A percentile compares a stretch with the other conserved stretches of the same genome.
Evolutionary conservation across 2,113 vertebrate genomes (phyloP).

Genomic region (Alligator sinensis): DNA sequence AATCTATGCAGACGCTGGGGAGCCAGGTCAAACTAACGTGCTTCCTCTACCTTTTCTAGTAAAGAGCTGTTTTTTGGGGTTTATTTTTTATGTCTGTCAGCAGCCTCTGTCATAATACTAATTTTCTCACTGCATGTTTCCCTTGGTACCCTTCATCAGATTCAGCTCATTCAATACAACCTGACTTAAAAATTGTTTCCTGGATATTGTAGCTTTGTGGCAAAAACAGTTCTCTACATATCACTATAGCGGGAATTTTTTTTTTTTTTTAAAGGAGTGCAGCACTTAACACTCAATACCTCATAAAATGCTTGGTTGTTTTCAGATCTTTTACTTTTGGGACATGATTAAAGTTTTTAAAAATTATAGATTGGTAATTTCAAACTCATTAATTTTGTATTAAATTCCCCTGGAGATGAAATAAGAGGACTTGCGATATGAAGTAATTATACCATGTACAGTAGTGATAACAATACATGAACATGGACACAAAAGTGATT

Average conservation of each 20-base stretch:
- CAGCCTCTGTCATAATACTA: too few relatives aligned
- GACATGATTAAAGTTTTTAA: neutral
- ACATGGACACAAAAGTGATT: constrained; percentile 47
- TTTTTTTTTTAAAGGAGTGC: too few relatives aligned
- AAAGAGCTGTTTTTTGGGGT: too few relatives aligned
- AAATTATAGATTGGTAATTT: neutral
- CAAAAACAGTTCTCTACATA: neutral
- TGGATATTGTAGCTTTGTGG: neutral
- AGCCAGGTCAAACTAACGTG: too few relatives aligned
- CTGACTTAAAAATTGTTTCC: neutral
- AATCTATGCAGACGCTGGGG: too few relatives aligned
- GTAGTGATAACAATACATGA: neutral
- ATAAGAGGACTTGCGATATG: neutral
- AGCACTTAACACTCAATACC: neutral
- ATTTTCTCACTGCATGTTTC: too few relatives aligned
- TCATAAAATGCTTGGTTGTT: neutral
- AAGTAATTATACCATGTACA: neutral
- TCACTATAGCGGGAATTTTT: too few relatives aligned
- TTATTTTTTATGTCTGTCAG: too few relatives aligned
- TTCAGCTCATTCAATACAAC: neutral
- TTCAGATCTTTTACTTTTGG: neutral
- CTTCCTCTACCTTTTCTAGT: too few relatives aligned
- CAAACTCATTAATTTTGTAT: neutral
- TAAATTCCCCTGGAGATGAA: neutral
- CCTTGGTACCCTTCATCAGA: neutral